Conservation (phyloP, 2,113 vertebrate genomes). For the Onychorhynchus coronatus region DNA sequence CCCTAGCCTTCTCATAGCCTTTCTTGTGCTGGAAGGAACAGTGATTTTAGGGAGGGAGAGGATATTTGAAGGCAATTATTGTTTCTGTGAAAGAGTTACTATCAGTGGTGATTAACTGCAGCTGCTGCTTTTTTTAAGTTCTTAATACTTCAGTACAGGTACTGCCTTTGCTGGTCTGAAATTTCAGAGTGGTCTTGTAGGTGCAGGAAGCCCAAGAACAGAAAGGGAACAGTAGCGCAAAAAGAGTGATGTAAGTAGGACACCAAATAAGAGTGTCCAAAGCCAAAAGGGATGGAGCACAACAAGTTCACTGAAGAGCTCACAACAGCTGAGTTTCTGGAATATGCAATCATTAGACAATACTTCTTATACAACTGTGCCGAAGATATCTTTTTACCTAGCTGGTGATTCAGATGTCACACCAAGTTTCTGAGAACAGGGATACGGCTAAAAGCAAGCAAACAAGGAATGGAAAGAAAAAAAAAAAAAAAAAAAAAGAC, state of each 20-base stretch:
- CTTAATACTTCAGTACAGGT: neutral
- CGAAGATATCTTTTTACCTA: neutral
- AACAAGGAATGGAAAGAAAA: neutral
- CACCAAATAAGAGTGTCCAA: neutral
- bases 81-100: slow-evolving; percentile 26
- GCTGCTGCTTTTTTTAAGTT: slow-evolving; percentile 46
- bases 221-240: neutral
- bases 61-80: slow-evolving; percentile 32
- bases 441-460: neutral
- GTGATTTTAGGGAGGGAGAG: slow-evolving; percentile 54
- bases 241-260: neutral
- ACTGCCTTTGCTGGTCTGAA: slow-evolving; percentile 5
- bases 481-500: neutral
- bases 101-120: slow-evolving; percentile 48
- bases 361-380: neutral
- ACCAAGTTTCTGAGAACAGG: neutral
- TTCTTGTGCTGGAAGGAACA: slow-evolving; percentile 35
- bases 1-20: slow-evolving; percentile 34
- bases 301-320: neutral
- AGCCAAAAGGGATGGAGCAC: neutral
- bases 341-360: neutral
- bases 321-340: neutral
- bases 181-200: slow-evolving; percentile 9
- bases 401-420: neutral
- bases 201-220: neutral